Evolutionary conservation across 2,113 vertebrate species (phyloP).

Genomic region (Piprites chloris): DNA sequence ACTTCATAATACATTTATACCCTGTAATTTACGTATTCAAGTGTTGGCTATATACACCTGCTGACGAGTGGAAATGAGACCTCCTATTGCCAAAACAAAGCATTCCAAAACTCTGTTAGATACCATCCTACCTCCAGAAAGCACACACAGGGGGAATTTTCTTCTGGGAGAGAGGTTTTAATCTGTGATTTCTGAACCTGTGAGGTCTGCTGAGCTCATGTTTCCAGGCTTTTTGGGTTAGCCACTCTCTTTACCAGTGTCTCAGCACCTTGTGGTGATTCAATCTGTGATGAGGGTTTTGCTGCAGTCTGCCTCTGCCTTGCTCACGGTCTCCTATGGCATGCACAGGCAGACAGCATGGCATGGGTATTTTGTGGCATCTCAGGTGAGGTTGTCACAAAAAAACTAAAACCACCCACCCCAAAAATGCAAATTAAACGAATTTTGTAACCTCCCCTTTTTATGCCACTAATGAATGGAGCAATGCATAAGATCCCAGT

Average conservation of each 20-base stretch:
- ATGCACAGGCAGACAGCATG: rapidly evolving
- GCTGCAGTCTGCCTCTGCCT: background rate
- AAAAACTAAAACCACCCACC: rapidly evolving
- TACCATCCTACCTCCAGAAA: background rate
- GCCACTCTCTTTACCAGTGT: background rate
- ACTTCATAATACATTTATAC: background rate
- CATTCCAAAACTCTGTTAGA: background rate
- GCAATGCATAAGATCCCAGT: background rate
- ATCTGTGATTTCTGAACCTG: background rate
- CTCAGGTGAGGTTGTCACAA: background rate
- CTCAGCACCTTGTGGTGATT: background rate
- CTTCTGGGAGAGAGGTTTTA: background rate
- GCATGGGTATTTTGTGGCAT: background rate
- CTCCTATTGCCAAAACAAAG: background rate
- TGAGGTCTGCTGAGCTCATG: background rate
- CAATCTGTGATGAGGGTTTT: background rate
- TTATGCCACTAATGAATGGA: background rate
- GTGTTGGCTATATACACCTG: background rate
- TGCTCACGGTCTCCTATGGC: rapidly evolving
- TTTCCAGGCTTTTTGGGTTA: background rate
- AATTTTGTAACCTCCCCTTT: background rate
- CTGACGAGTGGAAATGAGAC: background rate
- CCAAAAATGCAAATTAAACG: background rate
- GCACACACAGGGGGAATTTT: rapidly evolving
- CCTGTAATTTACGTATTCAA: background rate